phyloP scores from a whole-genome alignment of 2,797 vertebrate species.

The Gymnocypris eckloni region DNA sequence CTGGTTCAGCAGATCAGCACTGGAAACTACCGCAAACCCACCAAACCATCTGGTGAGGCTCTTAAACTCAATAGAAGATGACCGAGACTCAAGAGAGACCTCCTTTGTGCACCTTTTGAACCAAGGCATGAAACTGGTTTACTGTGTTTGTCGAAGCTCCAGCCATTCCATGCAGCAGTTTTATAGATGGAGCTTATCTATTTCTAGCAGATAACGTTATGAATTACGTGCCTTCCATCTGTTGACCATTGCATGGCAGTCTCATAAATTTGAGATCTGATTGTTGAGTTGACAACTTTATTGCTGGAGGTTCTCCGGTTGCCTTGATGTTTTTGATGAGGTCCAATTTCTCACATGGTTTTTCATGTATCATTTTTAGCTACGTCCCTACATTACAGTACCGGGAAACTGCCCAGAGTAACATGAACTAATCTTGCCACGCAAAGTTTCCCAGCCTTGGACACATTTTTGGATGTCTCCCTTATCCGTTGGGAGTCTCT shows the following conservation, averaged over 20 bases:
- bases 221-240: not conserved
- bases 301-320: not conserved
- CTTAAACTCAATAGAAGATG: not conserved
- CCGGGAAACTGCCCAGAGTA: too few relatives aligned
- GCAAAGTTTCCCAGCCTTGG: not conserved
- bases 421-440: not conserved
- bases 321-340: not conserved
- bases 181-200: not conserved
- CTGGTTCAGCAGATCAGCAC: constrained; percentile 93
- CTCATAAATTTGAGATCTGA: not conserved
- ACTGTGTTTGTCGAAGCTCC: not conserved
- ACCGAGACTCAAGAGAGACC: not conserved
- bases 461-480: not conserved
- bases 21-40: constrained; percentile 90
- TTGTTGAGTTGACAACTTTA: not conserved
- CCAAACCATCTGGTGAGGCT: constrained; percentile 85
- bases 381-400: not conserved
- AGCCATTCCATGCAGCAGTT: not conserved
- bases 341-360: not conserved
- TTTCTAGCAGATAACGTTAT: not conserved
- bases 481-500: not conserved
- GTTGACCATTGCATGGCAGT: not conserved
- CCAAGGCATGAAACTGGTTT: not conserved
- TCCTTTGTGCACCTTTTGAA: not conserved
- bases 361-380: not conserved